Percentiles rank a stretch among this genome's conserved stretches.
Conservation (phyloP, 53 echinoderm and acorn worm genomes). For the Apostichopus leukothele region DNA sequence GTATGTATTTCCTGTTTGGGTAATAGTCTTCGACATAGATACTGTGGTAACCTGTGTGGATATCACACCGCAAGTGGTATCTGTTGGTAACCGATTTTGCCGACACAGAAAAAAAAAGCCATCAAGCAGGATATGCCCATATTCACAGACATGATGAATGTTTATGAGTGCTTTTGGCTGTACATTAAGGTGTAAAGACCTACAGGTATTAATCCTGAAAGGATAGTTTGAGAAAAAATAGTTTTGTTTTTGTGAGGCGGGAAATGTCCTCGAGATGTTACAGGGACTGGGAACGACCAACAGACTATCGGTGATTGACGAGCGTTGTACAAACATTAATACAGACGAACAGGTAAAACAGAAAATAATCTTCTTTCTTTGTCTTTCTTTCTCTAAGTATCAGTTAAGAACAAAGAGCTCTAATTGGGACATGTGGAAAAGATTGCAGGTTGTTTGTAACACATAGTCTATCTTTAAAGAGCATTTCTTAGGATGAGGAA, state of each 20-base stretch:
- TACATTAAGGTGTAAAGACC: too few species aligned
- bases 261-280: neutral
- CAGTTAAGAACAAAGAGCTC: too few species aligned
- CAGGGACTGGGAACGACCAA: neutral
- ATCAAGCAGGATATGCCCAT: neutral
- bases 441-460: too few species aligned
- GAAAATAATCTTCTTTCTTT: neutral
- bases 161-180: too few species aligned
- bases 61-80: neutral
- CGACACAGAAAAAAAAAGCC: neutral
- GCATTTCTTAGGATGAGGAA: too few species aligned
- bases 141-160: neutral
- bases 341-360: conserved; percentile 4
- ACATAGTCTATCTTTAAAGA: too few species aligned
- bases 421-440: too few species aligned
- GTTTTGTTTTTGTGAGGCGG: too few species aligned
- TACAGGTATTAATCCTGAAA: too few species aligned
- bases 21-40: neutral
- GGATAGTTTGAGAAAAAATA: too few species aligned
- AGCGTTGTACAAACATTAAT: neutral
- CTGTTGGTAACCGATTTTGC: neutral
- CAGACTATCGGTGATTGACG: neutral
- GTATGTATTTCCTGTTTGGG: conserved; percentile 7
- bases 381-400: too few species aligned
- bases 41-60: neutral